Percentiles rank a stretch among this genome's conserved stretches.
phyloP scores from a whole-genome alignment of 2,113 vertebrate species.

The Triplophysa siluroides region DNA sequence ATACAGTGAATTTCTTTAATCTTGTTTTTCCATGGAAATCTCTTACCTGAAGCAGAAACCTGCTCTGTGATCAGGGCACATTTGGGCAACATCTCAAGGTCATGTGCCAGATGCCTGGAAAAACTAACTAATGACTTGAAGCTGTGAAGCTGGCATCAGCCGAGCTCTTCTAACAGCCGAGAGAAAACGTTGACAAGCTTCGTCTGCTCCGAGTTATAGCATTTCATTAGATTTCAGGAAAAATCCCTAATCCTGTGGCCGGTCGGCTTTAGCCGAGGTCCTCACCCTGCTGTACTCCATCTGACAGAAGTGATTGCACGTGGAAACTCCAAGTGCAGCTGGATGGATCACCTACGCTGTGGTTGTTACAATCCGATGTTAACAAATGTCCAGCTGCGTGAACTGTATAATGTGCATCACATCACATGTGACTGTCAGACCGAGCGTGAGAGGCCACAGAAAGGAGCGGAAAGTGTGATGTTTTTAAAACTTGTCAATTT shows the following conservation, averaged over 20 bases:
- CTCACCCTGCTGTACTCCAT: constrained; percentile 3
- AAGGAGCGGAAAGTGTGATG: constrained; percentile 24
- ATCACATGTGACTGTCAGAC: background rate
- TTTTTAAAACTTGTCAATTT: constrained; percentile 22
- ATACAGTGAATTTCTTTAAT: too few relatives aligned
- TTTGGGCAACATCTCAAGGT: background rate
- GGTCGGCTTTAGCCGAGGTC: background rate
- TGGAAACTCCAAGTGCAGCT: constrained; percentile 14
- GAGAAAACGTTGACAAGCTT: constrained; percentile 32
- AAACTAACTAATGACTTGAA: constrained; percentile 29
- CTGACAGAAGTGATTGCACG: constrained; percentile 9
- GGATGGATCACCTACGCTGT: background rate
- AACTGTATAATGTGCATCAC: constrained; percentile 8
- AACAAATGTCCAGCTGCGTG: background rate
- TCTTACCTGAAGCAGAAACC: background rate
- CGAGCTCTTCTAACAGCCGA: background rate
- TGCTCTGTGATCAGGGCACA: background rate
- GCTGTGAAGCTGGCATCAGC: constrained; percentile 30
- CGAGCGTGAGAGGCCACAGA: background rate
- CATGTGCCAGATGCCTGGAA: constrained; percentile 25
- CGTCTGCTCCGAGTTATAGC: constrained; percentile 37
- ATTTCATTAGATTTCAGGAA: constrained; percentile 31
- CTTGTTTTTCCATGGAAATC: background rate
- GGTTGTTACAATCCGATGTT: background rate
- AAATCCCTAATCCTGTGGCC: background rate